These are phyloP conservation scores for Heloderma charlesbogerti DNA, from an alignment of 2,113 vertebrate species.

Conservation along the genomic window DNA sequence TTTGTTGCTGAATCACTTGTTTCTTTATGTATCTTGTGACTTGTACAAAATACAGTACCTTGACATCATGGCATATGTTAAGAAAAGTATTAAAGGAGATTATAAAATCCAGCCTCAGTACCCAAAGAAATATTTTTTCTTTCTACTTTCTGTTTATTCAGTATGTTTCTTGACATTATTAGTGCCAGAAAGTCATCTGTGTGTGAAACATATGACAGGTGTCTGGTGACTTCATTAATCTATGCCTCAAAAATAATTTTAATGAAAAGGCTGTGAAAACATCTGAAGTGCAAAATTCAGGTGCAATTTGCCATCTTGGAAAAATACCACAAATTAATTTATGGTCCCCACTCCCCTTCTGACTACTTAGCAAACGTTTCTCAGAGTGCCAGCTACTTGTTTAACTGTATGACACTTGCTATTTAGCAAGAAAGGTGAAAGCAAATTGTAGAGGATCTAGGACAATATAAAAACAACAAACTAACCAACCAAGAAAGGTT, in stretches of 20 bases:
- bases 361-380: conserved; percentile 46
- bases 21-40: conserved; percentile 54
- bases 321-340: conserved; percentile 66
- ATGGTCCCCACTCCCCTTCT: conserved; percentile 56
- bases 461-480: conserved; percentile 2
- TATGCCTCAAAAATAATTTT: conserved; percentile 64
- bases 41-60: conserved; percentile 55
- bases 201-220: conserved; percentile 64
- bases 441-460: background rate
- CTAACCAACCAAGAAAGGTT: background rate
- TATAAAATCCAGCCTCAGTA: conserved; percentile 36
- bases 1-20: conserved; percentile 61
- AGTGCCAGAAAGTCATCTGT: conserved; percentile 45
- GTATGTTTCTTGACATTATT: conserved; percentile 42
- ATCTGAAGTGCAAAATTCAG: conserved; percentile 60
- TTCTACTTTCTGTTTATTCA: conserved; percentile 44
- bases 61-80: conserved; percentile 59
- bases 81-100: too few species aligned
- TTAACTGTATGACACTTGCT: conserved; percentile 10
- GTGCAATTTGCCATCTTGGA: conserved; percentile 61
- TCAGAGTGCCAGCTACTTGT: background rate
- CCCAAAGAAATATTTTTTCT: background rate
- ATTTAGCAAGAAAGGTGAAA: conserved; percentile 57
- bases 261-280: conserved; percentile 69
- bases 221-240: conserved; percentile 72